Evolutionary conservation across 2,888 invertebrate species (phyloP), one percentile per base, ranked within the genome.

Genomic region (Heterodera filipjevi): DNA sequence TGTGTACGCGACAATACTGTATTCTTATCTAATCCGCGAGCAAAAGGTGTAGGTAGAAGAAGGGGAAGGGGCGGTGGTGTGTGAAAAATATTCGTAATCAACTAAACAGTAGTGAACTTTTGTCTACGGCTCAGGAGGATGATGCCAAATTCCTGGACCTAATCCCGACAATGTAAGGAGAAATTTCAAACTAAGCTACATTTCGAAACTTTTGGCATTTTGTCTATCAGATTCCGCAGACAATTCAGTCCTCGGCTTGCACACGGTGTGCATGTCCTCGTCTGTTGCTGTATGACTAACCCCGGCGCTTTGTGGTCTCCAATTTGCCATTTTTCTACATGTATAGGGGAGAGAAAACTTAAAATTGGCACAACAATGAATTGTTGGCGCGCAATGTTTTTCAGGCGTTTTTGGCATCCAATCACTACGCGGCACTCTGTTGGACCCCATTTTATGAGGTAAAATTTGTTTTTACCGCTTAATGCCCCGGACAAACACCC

Each of bases 381-480:
- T 19, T 73, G 77, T 77, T 30, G 46, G 35, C 35, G n/a, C n/a
- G 35, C 14, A 39, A 19, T 27, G 1, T 44, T 77, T 81, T 71
- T n/a, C 77, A 84, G 87, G 88, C 30, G 89, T 89, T 3, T 89
- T 89, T 76, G 89, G 89, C 30, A 82, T 86, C 33, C 84, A 89
- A 82, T 84, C 88, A 0, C 84, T 87, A 84, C 84, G 84, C 84
- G 87, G 87, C 27, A 85, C 86, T 1, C 85, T 87, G 66, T 77
- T 89, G 35, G 89, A 89, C 79, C 89, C 89, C 46, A 87, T 66
- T 83, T 87, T 78, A 87, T 88, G 87, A 84, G 74, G 72, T 75
- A n/a, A n/a, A n/a, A n/a, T n/a, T n/a, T n/a, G n/a, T n/a, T n/a
- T n/a, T n/a, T n/a, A n/a, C n/a, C n/a, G n/a, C n/a, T n/a, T n/a